Evolutionary conservation across 2,888 invertebrate genomes (phyloP).

Genomic region (Coenonympha arcania): DNA sequence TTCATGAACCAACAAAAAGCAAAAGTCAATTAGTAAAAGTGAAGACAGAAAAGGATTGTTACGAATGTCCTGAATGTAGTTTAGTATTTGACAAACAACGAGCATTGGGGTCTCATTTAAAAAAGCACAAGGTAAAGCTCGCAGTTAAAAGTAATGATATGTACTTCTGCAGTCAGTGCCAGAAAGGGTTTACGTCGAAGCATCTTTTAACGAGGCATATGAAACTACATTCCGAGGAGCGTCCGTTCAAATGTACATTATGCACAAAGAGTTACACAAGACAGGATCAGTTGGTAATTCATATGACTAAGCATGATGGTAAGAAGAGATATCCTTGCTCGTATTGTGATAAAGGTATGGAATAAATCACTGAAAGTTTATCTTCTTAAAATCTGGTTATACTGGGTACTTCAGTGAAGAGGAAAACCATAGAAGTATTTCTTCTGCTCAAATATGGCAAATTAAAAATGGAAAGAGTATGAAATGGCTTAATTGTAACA

Average conservation of each 20-base stretch:
- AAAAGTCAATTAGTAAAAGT: slow-evolving; percentile 14
- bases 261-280: slow-evolving; percentile 75
- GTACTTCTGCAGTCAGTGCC: slow-evolving; percentile 64
- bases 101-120: slow-evolving; percentile 59
- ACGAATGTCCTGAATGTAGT: slow-evolving; percentile 70
- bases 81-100: slow-evolving; percentile 67
- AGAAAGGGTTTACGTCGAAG: slow-evolving; percentile 56
- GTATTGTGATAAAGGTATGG: slow-evolving; percentile 73
- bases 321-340: slow-evolving; percentile 74
- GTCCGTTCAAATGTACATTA: slow-evolving; percentile 68
- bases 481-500: too few relatives aligned
- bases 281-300: slow-evolving; percentile 72
- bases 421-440: background rate
- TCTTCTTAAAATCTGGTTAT: too few relatives aligned
- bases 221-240: slow-evolving; percentile 69
- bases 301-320: slow-evolving; percentile 74
- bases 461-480: too few relatives aligned
- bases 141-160: slow-evolving; percentile 37
- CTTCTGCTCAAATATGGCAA: background rate
- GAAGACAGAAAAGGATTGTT: slow-evolving; percentile 36
- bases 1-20: background rate
- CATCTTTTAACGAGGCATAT: slow-evolving; percentile 63
- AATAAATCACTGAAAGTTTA: too few relatives aligned
- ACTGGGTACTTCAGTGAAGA: too few relatives aligned
- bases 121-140: slow-evolving; percentile 48